Conservation (phyloP, 1,140 invertebrate genomes). For the Leptonema lineaticorne region DNA sequence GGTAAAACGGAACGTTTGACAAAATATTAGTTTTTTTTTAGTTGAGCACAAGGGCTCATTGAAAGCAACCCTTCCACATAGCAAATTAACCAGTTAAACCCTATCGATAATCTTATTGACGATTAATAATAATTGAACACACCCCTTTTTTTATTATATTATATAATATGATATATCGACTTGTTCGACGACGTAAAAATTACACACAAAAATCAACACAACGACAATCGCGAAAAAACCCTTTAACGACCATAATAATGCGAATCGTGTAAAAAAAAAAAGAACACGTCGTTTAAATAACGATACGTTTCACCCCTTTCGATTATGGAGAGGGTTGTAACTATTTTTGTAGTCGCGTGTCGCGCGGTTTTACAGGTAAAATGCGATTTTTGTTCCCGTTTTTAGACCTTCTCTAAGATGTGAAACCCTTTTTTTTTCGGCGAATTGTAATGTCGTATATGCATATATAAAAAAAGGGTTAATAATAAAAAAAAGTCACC, state of each 20-base stretch:
- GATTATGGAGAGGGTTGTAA: slow-evolving; percentile 16
- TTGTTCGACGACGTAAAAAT: slow-evolving; percentile 38
- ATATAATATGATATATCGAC: slow-evolving; percentile 11
- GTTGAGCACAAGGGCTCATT: neutral
- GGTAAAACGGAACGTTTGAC: neutral
- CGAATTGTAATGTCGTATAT: neutral
- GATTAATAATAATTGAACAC: slow-evolving; percentile 28
- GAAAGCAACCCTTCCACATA: slow-evolving; percentile 34
- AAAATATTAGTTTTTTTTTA: slow-evolving; percentile 1
- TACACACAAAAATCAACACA: slow-evolving; percentile 32
- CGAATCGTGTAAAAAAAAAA: too few species aligned
- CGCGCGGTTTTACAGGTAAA: slow-evolving; percentile 32
- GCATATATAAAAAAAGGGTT: slow-evolving; percentile 5
- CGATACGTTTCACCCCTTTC: slow-evolving; percentile 37
- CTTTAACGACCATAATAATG: slow-evolving; percentile 35
- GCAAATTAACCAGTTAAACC: slow-evolving; percentile 39
- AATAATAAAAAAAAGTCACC: slow-evolving; percentile 34
- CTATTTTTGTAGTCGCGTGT: slow-evolving; percentile 21
- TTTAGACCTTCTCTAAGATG: slow-evolving; percentile 18
- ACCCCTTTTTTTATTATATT: neutral
- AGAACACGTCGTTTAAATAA: slow-evolving; percentile 38
- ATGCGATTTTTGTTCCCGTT: slow-evolving; percentile 36
- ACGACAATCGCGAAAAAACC: slow-evolving; percentile 29
- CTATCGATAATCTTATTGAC: slow-evolving; percentile 35
- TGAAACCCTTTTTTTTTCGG: slow-evolving; percentile 36